Conservation (phyloP, 1,140 invertebrate genomes). For the Apis dorsata region DNA sequence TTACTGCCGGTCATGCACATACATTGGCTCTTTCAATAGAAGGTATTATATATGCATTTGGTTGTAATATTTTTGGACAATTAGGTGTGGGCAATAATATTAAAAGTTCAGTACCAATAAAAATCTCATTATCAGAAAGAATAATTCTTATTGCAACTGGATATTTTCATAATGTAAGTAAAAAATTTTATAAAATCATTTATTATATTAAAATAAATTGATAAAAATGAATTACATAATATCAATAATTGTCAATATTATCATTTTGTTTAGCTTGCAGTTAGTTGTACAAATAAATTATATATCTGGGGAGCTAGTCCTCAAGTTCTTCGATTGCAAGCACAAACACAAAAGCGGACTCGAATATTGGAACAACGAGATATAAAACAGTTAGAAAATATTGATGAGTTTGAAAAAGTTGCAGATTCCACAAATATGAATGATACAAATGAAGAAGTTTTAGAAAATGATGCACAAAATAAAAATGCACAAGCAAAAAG, state of each 20-base stretch:
- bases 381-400: conserved; percentile 68
- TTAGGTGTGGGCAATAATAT: conserved; percentile 84
- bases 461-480: conserved; percentile 40
- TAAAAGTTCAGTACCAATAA: conserved; percentile 83
- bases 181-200: neutral
- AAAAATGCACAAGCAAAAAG: conserved; percentile 56
- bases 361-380: conserved; percentile 80
- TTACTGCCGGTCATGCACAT: conserved; percentile 89
- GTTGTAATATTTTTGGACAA: conserved; percentile 90
- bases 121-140: conserved; percentile 81
- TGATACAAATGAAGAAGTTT: conserved; percentile 45
- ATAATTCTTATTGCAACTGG: conserved; percentile 86
- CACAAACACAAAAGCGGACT: conserved; percentile 83
- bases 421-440: conserved; percentile 34
- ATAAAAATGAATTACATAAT: neutral
- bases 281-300: conserved; percentile 84
- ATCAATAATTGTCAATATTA: neutral
- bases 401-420: conserved; percentile 55
- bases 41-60: conserved; percentile 87
- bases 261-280: conserved; percentile 82
- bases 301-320: conserved; percentile 91
- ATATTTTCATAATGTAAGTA: conserved; percentile 91
- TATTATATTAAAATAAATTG: neutral
- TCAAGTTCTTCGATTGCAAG: conserved; percentile 85
- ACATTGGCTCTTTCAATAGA: conserved; percentile 84